A percentile compares a stretch with the other conserved stretches of the same genome.
Evolutionary conservation across 2,888 invertebrate genomes (phyloP).

Genomic region (Melikaiella ostensackeni): DNA sequence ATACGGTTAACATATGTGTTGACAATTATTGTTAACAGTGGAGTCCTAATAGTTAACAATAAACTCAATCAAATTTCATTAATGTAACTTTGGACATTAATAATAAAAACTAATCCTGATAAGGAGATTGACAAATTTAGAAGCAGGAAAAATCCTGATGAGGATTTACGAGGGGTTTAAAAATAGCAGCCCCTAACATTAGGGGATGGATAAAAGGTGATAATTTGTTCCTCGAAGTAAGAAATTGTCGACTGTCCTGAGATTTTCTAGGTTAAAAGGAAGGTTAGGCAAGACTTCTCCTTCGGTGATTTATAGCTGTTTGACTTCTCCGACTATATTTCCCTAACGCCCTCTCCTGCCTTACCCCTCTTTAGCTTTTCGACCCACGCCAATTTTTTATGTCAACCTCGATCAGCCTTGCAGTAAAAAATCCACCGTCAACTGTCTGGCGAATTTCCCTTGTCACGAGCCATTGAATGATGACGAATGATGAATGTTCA

Average conservation of each 20-base stretch:
- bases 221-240: slow-evolving; percentile 28
- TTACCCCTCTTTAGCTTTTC: not conserved
- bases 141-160: not conserved
- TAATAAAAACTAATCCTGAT: not conserved
- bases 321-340: slow-evolving; percentile 5
- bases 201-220: not conserved
- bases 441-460: not conserved
- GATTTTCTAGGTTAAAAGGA: slow-evolving; percentile 14
- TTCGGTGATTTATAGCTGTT: slow-evolving; percentile 24
- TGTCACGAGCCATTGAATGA: slow-evolving; percentile 8
- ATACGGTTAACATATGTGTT: too few relatives aligned
- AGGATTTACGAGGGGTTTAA: not conserved
- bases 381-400: slow-evolving; percentile 24
- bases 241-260: not conserved
- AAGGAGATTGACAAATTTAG: slow-evolving; percentile 7
- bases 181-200: not conserved
- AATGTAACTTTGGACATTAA: too few relatives aligned
- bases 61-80: too few relatives aligned
- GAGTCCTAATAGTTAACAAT: too few relatives aligned
- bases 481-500: slow-evolving; percentile 7
- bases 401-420: slow-evolving; percentile 27
- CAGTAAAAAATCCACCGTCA: slow-evolving; percentile 5
- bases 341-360: not conserved
- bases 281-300: slow-evolving; percentile 19
- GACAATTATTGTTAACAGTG: too few relatives aligned